Evolutionary conservation across 2,113 vertebrate species (phyloP), one percentile per base, ranked within the genome.

Genomic region (Dicaeum eximium): DNA sequence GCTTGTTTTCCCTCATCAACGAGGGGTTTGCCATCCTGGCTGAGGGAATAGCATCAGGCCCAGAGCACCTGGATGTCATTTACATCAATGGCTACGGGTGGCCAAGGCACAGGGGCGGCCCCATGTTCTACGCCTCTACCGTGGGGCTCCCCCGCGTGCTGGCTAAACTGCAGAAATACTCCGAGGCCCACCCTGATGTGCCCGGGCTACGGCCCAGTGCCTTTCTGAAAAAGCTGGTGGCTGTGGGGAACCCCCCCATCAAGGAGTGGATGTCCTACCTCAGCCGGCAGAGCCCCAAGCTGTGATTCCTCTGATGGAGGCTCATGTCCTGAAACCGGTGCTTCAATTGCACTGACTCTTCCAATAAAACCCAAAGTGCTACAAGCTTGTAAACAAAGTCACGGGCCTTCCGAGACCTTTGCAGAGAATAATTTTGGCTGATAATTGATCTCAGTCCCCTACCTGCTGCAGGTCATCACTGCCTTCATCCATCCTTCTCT

Each of bases 51-150:
- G 99, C 98, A 0, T 93, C 98, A 2, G 93, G 95, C 45, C 99
- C 99, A 2, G 98, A 99, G 84, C 98, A 99, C 96, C 98, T 99
- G n/a, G 99, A 99, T 73, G 94, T 98, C 7, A 97, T 99, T 96
- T 99, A 99, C 48, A 95, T 98, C 93, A 97, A 98, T 57, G 99
- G 99, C 20, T 99, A 98, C 0, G 98, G 98, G 57, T 99, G 99
- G 98, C 99, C 99, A 2, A 98, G 95, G 84, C 98, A 99, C 94
- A 97, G 24, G 11, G 99, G 99, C 0, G 99, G 99, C 11, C 99
- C 99, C 61, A 99, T 99, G 99, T 99, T 98, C 97, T 98, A 99
- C 3, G 99, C 99, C 16, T 89, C 95, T 66, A 98, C 97, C 7
- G 91, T 99, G 23, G 99, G 99, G 12, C 94, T 99, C 58, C 82